phyloP scores from a whole-genome alignment of 1,140 invertebrate genomes.

The Hermetia illucens region DNA sequence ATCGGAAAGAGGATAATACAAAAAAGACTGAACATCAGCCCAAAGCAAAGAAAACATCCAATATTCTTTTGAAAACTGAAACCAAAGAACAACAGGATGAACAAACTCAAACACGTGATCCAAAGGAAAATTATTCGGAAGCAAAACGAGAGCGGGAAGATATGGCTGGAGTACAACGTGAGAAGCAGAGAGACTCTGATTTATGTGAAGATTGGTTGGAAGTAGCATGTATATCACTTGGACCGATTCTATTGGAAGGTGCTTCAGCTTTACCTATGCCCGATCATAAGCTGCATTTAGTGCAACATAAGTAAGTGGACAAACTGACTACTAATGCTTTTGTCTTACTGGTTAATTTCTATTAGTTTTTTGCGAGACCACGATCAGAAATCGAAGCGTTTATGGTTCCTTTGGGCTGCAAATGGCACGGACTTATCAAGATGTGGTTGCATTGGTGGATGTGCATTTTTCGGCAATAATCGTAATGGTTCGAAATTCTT shows the following conservation, averaged over 20 bases:
- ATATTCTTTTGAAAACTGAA: constrained; percentile 17
- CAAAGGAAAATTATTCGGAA: constrained; percentile 21
- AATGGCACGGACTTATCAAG: constrained; percentile 36
- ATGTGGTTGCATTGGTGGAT: constrained; percentile 92
- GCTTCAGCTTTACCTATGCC: constrained; percentile 64
- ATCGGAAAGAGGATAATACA: background rate
- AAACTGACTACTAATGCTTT: background rate
- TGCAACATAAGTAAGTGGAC: constrained; percentile 64
- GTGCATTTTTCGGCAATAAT: constrained; percentile 84
- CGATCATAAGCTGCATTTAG: constrained; percentile 55
- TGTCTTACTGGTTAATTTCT: constrained; percentile 8
- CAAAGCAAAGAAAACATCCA: constrained; percentile 14
- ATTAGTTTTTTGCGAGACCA: constrained; percentile 69
- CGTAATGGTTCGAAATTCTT: constrained; percentile 77
- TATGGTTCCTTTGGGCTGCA: constrained; percentile 92
- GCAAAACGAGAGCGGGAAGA: constrained; percentile 17
- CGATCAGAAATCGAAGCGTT: constrained; percentile 70
- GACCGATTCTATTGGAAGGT: constrained; percentile 85
- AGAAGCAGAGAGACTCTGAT: background rate
- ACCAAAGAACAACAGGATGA: background rate
- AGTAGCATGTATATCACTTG: constrained; percentile 77
- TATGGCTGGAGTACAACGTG: background rate
- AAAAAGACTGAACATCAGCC: background rate
- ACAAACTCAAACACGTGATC: constrained; percentile 7
- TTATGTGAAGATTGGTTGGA: constrained; percentile 72